A percentile compares a stretch with the other conserved stretches of the same genome.
Conservation (phyloP, 2,797 vertebrate genomes). For the Buphagus erythrorhynchus region DNA sequence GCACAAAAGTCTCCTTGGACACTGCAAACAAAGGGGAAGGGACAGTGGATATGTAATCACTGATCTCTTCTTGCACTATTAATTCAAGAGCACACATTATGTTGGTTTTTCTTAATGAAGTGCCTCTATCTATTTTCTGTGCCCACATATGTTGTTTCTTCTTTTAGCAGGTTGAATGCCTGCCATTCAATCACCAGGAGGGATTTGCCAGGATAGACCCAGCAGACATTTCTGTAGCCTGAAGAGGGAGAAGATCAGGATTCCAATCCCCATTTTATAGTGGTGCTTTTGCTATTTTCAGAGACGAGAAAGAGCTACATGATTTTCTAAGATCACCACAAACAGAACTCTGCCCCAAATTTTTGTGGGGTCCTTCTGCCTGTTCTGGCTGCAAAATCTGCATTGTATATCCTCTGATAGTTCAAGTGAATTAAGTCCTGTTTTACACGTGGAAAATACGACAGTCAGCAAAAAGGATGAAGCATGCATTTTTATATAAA, state of each 20-base stretch:
- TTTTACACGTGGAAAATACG: neutral
- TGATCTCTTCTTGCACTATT: neutral
- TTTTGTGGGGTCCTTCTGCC: neutral
- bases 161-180: neutral
- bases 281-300: neutral
- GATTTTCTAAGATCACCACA: neutral
- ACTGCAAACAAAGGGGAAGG: neutral
- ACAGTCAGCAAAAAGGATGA: neutral
- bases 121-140: neutral
- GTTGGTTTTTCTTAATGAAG: neutral
- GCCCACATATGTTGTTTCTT: neutral
- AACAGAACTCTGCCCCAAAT: neutral
- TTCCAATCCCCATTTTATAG: neutral
- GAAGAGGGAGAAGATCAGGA: neutral
- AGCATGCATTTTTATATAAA: slow-evolving; percentile 18
- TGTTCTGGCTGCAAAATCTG: neutral
- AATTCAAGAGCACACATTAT: neutral
- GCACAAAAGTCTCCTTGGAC: neutral
- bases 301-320: neutral
- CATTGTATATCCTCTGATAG: neutral
- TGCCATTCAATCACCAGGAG: neutral
- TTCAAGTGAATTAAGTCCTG: neutral
- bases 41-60: accelerated
- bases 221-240: neutral
- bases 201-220: neutral